A percentile compares a stretch with the other conserved stretches of the same genome.
phyloP scores from a whole-genome alignment of 2,888 invertebrate genomes.

The Xylota segnis region DNA sequence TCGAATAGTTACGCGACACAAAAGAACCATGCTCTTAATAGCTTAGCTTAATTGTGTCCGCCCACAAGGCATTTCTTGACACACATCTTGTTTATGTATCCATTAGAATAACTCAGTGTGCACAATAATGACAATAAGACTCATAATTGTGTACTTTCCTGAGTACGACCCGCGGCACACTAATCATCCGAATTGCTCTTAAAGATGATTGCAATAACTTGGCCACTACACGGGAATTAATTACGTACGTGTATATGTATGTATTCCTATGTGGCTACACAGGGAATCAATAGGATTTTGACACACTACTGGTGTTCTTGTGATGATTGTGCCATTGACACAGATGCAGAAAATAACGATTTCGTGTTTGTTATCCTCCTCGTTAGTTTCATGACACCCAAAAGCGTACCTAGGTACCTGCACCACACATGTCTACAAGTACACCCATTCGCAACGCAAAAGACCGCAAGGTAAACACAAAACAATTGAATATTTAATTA shows the following conservation, averaged over 20 bases:
- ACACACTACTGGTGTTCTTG: not conserved
- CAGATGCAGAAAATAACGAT: not conserved
- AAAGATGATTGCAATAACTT: conserved; percentile 21
- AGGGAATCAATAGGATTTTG: conserved; percentile 8
- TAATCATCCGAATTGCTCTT: conserved; percentile 4
- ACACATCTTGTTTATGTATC: conserved; percentile 29
- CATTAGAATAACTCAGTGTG: conserved; percentile 23
- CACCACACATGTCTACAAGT: not conserved
- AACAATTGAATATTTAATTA: conserved; percentile 26
- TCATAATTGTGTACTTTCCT: conserved; percentile 19
- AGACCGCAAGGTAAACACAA: not conserved
- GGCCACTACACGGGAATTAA: conserved; percentile 4
- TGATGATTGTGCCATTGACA: conserved; percentile 13
- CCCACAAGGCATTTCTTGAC: conserved; percentile 52
- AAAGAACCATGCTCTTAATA: conserved; percentile 8
- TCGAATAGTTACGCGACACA: conserved; percentile 10
- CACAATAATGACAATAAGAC: conserved; percentile 5
- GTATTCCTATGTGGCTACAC: not conserved
- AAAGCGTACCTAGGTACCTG: not conserved
- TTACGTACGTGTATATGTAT: too few species aligned
- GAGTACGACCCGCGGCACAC: conserved; percentile 24
- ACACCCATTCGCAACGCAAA: not conserved
- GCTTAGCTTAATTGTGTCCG: conserved; percentile 14
- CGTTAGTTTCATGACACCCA: conserved; percentile 1
- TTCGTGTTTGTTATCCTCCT: not conserved